Evolutionary conservation across 2,113 vertebrate genomes (phyloP).

Genomic region (Hydrolagus affinis): DNA sequence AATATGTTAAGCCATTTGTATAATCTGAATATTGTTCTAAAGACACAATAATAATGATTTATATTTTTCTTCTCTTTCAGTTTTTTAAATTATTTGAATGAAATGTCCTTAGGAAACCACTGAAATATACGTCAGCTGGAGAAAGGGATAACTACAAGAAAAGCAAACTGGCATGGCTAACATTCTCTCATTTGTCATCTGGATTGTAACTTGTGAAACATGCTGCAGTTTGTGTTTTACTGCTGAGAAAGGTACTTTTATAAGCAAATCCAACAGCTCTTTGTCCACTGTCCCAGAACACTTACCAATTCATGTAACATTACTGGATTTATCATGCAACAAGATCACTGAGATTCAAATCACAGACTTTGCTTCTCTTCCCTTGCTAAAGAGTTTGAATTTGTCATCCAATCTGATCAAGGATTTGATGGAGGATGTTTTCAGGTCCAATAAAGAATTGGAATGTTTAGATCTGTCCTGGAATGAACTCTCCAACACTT

Average conservation of each 20-base stretch:
- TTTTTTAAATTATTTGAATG: neutral
- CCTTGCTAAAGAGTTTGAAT: conserved; percentile 58
- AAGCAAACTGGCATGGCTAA: neutral
- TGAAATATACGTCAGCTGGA: neutral
- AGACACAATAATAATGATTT: neutral
- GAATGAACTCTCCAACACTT: conserved; percentile 60
- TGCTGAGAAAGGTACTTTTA: neutral
- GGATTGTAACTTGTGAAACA: neutral
- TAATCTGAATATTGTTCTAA: neutral
- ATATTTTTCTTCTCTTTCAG: conserved; percentile 5
- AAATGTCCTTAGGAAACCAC: neutral
- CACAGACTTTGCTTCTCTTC: conserved; percentile 51
- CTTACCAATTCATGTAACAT: conserved; percentile 39
- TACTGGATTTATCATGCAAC: conserved; percentile 70
- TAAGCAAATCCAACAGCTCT: conserved; percentile 47
- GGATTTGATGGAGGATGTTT: conserved; percentile 52
- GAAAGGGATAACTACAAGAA: neutral
- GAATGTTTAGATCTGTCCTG: conserved; percentile 70
- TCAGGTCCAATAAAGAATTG: conserved; percentile 57
- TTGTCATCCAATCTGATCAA: conserved; percentile 65
- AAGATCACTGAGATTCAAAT: conserved; percentile 51
- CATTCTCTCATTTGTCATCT: neutral
- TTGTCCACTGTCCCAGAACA: conserved; percentile 47
- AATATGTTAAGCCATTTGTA: neutral
- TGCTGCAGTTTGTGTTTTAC: conserved; percentile 11